Evolutionary conservation across 1,140 invertebrate species (phyloP).

Genomic region (Brachionus paranguensis): DNA sequence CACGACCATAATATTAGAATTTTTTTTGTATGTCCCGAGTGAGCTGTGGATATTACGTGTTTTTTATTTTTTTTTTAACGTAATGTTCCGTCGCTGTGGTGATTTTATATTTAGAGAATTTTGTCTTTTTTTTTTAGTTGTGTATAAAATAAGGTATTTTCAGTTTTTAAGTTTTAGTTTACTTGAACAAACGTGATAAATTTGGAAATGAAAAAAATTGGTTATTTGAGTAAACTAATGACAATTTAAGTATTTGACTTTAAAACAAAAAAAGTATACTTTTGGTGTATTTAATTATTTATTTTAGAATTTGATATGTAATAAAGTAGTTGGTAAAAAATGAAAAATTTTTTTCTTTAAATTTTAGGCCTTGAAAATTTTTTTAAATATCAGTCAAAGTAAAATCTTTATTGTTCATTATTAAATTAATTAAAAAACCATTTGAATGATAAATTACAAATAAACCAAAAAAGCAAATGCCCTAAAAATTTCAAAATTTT

Average conservation of each 20-base stretch:
- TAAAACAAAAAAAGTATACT: neutral
- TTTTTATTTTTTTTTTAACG: slow-evolving; percentile 34
- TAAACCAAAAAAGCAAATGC: no score
- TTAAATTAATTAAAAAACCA: no score
- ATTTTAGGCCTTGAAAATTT: no score
- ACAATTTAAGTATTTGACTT: neutral
- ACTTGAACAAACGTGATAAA: neutral
- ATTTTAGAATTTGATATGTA: neutral
- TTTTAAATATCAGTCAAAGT: no score
- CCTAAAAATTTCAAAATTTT: no score
- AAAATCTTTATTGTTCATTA: no score
- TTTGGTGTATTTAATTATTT: neutral
- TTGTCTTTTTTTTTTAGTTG: neutral
- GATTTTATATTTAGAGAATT: neutral
- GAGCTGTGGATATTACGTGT: neutral
- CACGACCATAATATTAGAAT: neutral
- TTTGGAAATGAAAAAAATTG: neutral
- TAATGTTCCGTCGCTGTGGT: neutral
- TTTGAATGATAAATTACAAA: no score
- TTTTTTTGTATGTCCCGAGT: neutral
- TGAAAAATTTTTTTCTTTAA: neutral
- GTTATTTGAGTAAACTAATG: neutral
- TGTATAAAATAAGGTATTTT: neutral
- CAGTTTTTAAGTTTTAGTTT: neutral
- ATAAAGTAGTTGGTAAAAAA: neutral